phyloP scores from a whole-genome alignment of 2,797 vertebrate species.

The Myiotriccus ornatus region DNA sequence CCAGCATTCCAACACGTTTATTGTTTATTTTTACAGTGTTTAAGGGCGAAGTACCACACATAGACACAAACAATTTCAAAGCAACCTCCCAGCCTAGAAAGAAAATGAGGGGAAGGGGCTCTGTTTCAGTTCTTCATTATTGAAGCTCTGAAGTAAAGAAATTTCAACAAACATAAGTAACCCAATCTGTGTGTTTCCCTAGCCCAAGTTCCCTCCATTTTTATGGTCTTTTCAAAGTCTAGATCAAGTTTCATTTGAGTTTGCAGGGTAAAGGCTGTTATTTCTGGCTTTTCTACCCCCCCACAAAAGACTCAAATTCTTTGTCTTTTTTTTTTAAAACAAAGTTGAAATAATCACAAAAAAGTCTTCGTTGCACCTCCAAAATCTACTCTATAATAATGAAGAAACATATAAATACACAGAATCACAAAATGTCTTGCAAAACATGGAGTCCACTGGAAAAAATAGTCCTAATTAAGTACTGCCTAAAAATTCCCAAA shows the following conservation, averaged over 20 bases:
- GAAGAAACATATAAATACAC: not conserved
- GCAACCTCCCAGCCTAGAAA: not conserved
- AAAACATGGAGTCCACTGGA: not conserved
- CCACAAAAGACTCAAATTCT: not conserved
- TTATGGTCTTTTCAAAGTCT: conserved; percentile 7
- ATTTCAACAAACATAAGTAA: conserved; percentile 66
- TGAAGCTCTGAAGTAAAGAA: conserved; percentile 49
- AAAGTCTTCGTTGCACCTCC: not conserved
- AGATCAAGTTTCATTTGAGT: conserved; percentile 43
- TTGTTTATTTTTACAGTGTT: conserved; percentile 49
- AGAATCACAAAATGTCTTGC: not conserved
- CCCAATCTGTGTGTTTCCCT: conserved; percentile 7
- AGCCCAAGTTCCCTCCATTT: not conserved
- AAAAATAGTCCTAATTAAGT: not conserved
- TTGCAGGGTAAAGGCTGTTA: conserved; percentile 22
- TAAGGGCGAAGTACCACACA: conserved; percentile 21
- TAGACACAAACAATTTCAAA: conserved; percentile 27
- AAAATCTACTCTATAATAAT: not conserved
- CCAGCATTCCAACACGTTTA: conserved; percentile 53
- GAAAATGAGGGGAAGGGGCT: conserved; percentile 40
- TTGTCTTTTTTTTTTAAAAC: not conserved
- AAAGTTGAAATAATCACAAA: conserved; percentile 5
- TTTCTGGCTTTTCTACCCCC: not conserved
- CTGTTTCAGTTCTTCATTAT: conserved; percentile 49
- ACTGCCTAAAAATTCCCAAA: not conserved